Evolutionary conservation across 1,140 invertebrate species (phyloP).

Genomic region (Ips nitidus): DNA sequence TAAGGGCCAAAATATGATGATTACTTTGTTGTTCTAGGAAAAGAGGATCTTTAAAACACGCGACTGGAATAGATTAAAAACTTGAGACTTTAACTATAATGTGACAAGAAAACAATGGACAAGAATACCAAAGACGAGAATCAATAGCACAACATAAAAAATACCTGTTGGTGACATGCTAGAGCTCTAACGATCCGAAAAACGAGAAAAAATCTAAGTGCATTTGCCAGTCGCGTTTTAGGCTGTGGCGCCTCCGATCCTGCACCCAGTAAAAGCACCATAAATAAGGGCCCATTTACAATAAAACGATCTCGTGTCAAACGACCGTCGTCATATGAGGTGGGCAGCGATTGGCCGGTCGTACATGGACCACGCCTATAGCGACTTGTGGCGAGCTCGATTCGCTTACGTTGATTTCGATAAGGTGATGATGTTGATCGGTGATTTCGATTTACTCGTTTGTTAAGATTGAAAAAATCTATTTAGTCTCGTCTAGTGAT

Average conservation of each 20-base stretch:
- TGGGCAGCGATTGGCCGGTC: background rate
- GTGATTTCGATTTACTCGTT: background rate
- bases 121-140: too few species aligned
- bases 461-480: too few species aligned
- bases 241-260: slow-evolving; percentile 43
- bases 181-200: background rate
- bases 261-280: slow-evolving; percentile 45
- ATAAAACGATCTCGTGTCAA: slow-evolving; percentile 44
- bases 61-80: too few species aligned
- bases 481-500: too few species aligned
- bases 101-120: too few species aligned
- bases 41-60: too few species aligned
- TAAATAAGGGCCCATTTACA: slow-evolving; percentile 45
- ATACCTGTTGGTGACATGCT: too few species aligned
- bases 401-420: background rate
- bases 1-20: too few species aligned
- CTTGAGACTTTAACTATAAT: too few species aligned
- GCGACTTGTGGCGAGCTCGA: slow-evolving; percentile 1
- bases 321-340: background rate
- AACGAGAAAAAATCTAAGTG: slow-evolving; percentile 27
- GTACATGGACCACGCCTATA: slow-evolving; percentile 22
- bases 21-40: too few species aligned
- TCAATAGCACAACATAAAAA: too few species aligned
- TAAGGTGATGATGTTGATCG: background rate
- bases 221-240: slow-evolving; percentile 31